These are phyloP conservation scores for Loris lydekkerianus DNA, from an alignment of 2,797 vertebrate species.

Conservation along the genomic window DNA sequence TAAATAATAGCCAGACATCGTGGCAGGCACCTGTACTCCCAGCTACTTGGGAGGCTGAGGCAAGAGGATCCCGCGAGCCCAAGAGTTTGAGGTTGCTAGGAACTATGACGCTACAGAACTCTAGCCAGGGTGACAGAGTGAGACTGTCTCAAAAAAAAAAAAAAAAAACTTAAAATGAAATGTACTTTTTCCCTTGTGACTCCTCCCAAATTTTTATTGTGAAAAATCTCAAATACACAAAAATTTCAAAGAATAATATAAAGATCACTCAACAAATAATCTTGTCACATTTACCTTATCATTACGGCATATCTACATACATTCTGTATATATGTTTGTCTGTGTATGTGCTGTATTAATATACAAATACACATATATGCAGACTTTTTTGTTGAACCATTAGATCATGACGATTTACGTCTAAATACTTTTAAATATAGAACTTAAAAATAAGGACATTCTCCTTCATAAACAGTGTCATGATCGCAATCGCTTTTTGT, in stretches of 20 bases:
- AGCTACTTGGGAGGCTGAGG: too few relatives aligned
- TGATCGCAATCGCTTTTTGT: neutral
- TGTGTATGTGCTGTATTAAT: neutral
- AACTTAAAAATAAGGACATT: conserved; percentile 10
- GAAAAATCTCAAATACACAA: conserved; percentile 29
- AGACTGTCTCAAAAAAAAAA: too few relatives aligned
- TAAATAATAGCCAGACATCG: too few relatives aligned
- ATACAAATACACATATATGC: neutral
- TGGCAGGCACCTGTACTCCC: too few relatives aligned
- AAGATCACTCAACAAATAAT: neutral
- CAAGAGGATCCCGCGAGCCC: too few relatives aligned
- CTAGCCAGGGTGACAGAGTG: too few relatives aligned
- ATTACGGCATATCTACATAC: neutral
- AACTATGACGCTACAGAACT: too few relatives aligned
- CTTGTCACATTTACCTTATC: neutral
- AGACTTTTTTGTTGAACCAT: neutral
- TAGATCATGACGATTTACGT: neutral
- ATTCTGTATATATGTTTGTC: neutral
- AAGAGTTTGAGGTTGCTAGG: too few relatives aligned
- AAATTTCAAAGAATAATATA: conserved; percentile 14
- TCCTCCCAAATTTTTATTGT: neutral
- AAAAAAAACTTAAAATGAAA: neutral
- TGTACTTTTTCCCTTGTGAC: neutral
- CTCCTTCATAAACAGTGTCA: neutral
- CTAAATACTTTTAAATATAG: neutral